Conservation (phyloP, 2,113 vertebrate genomes). For the Alethe castanea region DNA sequence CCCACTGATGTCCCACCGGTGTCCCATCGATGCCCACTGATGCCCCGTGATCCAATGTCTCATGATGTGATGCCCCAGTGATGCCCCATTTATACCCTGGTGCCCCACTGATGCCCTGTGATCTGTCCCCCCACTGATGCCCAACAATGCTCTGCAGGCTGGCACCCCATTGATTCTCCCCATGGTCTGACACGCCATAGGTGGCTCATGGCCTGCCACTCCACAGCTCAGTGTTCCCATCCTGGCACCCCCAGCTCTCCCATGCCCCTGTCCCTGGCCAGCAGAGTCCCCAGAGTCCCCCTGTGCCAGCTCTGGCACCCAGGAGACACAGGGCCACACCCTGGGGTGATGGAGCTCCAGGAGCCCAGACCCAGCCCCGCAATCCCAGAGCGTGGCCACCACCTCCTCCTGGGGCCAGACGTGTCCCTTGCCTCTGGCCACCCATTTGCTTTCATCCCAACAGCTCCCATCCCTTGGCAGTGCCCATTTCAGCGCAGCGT, state of each 20-base stretch:
- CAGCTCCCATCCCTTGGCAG: not conserved
- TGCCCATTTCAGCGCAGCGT: not conserved
- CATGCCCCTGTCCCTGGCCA: fast-evolving
- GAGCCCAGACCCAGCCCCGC: not conserved
- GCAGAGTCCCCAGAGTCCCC: no score
- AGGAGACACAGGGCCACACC: fast-evolving
- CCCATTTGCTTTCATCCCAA: not conserved
- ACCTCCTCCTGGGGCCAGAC: not conserved
- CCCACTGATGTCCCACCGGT: fast-evolving
- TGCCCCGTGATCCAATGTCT: no score
- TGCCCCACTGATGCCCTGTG: not conserved
- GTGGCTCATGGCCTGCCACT: fast-evolving
- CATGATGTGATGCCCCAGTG: fast-evolving
- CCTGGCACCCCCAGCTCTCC: not conserved
- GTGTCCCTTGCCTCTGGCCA: not conserved
- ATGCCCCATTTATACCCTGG: fast-evolving
- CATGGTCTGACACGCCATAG: fast-evolving
- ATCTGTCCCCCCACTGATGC: fast-evolving
- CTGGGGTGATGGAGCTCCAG: fast-evolving
- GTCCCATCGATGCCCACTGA: no score
- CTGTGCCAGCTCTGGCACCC: not conserved
- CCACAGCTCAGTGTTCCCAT: fast-evolving
- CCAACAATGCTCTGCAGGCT: fast-evolving
- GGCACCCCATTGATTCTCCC: fast-evolving
- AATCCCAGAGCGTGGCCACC: fast-evolving